Evolutionary conservation across 2,113 vertebrate genomes (phyloP), one percentile per base, ranked within the genome.

Genomic region (Xiphorhynchus elegans): DNA sequence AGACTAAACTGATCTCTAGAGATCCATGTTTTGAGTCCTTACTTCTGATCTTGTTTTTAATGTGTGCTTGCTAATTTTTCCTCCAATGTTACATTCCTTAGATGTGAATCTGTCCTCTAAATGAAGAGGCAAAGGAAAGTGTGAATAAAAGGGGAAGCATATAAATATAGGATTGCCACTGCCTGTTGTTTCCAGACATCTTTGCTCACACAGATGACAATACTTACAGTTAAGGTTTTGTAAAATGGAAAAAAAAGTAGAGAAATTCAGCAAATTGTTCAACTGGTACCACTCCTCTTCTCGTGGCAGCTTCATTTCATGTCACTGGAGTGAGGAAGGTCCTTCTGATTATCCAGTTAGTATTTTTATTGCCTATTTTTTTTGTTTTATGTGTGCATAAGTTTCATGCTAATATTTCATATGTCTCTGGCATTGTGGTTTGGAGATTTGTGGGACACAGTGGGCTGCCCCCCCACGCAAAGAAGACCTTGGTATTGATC

Each of bases 101-200:
- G 11, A 13, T 40, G 4, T 35, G 6, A 11, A 87, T 49, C 5
- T 9, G 2, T 78, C 76, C 23, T 79, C 19, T 16, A 55, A 83
- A 68, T 42, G 29, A 55, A 76, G 39, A 62, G 1, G 1, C 15
- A 60, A 29, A 85, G 31, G 0, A 0, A 75, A 64, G 6, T 8
- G 4, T 44, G 31, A 77, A 17, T 4, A 44, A 84, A 86, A 60
- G 5, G 4, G 8, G 4, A 9, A 77, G 21, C 9, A 81, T 21
- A 73, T 26, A 77, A 64, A 24, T 67, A 25, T 5, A 5, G 5
- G 13, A 47, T 52, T 69, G 35, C 19, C 9, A 24, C 42, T 68
- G 11, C 2, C 46, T 62, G n/a, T 11, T 63, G 13, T 73, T 83
- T 64, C 15, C 35, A 88, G 17, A 4, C 5, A 67, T 72, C 10